These are phyloP conservation scores for Tangara arthus DNA, from an alignment of 2,797 vertebrate genomes.

Conservation along the genomic window DNA sequence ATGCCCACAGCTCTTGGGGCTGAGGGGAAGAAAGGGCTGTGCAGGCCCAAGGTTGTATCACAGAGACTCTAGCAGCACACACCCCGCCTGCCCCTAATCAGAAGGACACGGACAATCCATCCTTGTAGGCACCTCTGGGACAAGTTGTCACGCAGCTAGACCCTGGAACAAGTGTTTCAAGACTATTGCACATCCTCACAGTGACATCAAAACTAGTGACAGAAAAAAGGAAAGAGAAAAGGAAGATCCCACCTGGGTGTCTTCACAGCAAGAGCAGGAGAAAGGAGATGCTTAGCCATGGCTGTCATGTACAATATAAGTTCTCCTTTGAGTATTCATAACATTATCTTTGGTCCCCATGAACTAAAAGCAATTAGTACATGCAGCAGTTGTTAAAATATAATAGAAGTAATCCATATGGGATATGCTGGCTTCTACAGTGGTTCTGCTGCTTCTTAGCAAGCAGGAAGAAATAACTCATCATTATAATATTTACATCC, in stretches of 20 bases:
- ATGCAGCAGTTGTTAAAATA: neutral
- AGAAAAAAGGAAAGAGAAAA: neutral
- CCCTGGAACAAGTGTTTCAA: neutral
- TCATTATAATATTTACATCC: slow-evolving; percentile 55
- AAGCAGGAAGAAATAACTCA: slow-evolving; percentile 57
- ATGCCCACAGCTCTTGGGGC: neutral
- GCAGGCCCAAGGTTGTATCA: neutral
- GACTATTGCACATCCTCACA: neutral
- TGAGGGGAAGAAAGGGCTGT: neutral
- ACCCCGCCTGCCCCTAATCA: no score
- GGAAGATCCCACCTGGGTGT: neutral
- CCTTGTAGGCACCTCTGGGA: neutral
- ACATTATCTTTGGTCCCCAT: neutral
- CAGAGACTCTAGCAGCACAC: neutral
- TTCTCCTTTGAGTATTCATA: neutral
- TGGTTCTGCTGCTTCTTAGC: slow-evolving; percentile 16
- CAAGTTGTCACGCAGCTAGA: neutral
- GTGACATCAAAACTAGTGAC: neutral
- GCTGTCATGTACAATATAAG: rapidly evolving
- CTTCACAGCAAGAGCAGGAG: neutral
- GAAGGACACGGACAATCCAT: neutral
- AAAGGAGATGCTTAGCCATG: neutral
- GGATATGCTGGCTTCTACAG: neutral
- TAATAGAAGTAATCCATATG: neutral
- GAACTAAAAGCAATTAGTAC: neutral